Conservation (phyloP, 1,140 invertebrate genomes). For the Ditylenchus dipsaci region DNA sequence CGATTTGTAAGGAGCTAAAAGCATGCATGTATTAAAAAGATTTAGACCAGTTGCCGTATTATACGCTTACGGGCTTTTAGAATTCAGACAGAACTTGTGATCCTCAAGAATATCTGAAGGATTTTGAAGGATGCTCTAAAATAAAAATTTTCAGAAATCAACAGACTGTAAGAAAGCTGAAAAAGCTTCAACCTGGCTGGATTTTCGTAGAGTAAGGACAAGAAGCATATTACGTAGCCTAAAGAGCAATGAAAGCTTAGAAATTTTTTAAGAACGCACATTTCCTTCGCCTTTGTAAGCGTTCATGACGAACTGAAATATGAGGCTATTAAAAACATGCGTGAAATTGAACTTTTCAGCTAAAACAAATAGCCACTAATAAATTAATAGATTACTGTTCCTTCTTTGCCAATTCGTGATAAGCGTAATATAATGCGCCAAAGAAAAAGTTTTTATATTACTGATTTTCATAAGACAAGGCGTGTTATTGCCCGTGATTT, state of each 20-base stretch:
- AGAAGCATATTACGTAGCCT: constrained; percentile 75
- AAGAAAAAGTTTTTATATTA: no score
- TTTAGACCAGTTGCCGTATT: no score
- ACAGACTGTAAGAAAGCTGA: background rate
- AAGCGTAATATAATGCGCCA: no score
- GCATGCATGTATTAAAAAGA: background rate
- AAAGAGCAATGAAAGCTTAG: no score
- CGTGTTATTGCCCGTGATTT: no score
- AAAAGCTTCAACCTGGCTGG: constrained; percentile 60
- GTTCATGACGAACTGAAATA: constrained; percentile 49
- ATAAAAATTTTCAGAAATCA: background rate
- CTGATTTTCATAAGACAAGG: no score
- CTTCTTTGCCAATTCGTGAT: constrained; percentile 8
- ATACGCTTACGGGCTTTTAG: constrained; percentile 15
- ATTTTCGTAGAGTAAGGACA: constrained; percentile 71
- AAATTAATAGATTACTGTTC: constrained; percentile 9
- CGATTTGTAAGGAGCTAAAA: constrained; percentile 22
- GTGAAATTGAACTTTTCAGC: no score
- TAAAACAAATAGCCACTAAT: background rate
- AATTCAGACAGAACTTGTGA: constrained; percentile 22
- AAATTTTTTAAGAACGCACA: constrained; percentile 59
- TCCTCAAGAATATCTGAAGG: constrained; percentile 60
- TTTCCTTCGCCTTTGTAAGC: constrained; percentile 77
- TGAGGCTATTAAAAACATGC: no score
- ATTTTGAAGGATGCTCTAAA: constrained; percentile 69